Evolutionary conservation across 2,888 invertebrate genomes (phyloP).

Genomic region (Eueremaeus valkanovi): DNA sequence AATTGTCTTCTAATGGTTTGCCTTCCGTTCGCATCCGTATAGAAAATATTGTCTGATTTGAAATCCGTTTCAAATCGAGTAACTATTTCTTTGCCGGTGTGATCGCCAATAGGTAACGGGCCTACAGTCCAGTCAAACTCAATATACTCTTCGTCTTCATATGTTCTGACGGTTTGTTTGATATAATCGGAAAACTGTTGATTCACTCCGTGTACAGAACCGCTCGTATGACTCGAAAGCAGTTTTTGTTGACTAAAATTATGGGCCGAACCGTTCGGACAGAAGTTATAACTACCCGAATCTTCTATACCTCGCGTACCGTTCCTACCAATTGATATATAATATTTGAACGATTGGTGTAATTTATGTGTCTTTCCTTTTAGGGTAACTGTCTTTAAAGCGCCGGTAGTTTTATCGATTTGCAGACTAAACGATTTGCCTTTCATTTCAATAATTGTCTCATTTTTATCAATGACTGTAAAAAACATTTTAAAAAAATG

Average conservation of each 20-base stretch:
- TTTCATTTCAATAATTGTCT: too few species aligned
- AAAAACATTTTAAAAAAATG: too few species aligned
- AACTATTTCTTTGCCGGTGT: conserved; percentile 75
- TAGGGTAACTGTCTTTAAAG: not conserved
- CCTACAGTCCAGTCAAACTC: conserved; percentile 60
- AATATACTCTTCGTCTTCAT: conserved; percentile 57
- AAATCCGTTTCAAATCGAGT: conserved; percentile 65
- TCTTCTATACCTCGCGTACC: not conserved
- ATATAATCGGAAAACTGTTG: conserved; percentile 14
- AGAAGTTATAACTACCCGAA: conserved; percentile 23
- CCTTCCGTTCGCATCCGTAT: conserved; percentile 89
- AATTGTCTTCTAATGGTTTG: conserved; percentile 65
- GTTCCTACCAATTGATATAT: not conserved
- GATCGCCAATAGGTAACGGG: conserved; percentile 55
- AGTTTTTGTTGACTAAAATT: not conserved
- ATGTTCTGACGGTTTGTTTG: conserved; percentile 61
- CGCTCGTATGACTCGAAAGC: not conserved
- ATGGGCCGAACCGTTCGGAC: not conserved
- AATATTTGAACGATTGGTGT: not conserved
- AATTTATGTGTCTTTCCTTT: conserved; percentile 1
- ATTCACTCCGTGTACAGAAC: not conserved
- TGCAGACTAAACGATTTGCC: not conserved
- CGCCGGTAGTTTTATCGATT: not conserved
- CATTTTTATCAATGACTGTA: too few species aligned
- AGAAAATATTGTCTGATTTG: conserved; percentile 65